Evolutionary conservation across 2,888 invertebrate species (phyloP).

Genomic region (Dromius quadrimaculatus): DNA sequence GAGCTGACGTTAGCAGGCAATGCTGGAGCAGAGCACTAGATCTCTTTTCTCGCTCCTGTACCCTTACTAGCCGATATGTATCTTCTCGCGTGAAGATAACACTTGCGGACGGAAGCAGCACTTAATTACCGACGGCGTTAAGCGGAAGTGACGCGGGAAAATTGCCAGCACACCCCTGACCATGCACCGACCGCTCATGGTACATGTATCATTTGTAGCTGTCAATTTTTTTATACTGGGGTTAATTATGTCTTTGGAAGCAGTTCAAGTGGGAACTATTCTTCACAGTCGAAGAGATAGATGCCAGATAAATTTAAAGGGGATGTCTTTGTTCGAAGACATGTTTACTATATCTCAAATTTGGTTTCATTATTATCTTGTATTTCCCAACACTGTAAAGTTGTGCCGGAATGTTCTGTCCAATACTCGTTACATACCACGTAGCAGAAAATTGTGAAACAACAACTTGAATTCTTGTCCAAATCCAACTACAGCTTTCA

Average conservation of each 20-base stretch:
- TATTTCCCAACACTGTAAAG: not conserved
- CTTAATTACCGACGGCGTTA: conserved; percentile 49
- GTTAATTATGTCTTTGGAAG: conserved; percentile 49
- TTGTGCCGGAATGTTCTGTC: too few relatives aligned
- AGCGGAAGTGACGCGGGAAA: conserved; percentile 50
- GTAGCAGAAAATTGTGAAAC: not conserved
- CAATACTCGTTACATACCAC: too few relatives aligned
- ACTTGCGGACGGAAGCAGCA: conserved; percentile 51
- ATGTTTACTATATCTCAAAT: too few relatives aligned
- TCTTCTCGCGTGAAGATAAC: conserved; percentile 51
- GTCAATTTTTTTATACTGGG: conserved; percentile 43
- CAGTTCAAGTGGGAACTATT: conserved; percentile 38
- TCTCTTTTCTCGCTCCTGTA: not conserved
- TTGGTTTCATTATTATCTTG: not conserved
- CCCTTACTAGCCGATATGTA: conserved; percentile 47
- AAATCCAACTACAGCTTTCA: not conserved
- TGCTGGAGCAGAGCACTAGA: not conserved
- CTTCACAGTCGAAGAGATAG: not conserved
- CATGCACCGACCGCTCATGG: conserved; percentile 38
- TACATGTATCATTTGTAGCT: conserved; percentile 49
- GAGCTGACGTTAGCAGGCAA: not conserved
- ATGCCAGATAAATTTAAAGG: conserved; percentile 11
- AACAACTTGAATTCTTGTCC: not conserved
- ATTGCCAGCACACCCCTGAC: conserved; percentile 46
- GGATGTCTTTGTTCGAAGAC: too few relatives aligned